A percentile compares a stretch with the other conserved stretches of the same genome.
Conservation (phyloP, 1,140 invertebrate species). For the Leptopilina clavipes region DNA sequence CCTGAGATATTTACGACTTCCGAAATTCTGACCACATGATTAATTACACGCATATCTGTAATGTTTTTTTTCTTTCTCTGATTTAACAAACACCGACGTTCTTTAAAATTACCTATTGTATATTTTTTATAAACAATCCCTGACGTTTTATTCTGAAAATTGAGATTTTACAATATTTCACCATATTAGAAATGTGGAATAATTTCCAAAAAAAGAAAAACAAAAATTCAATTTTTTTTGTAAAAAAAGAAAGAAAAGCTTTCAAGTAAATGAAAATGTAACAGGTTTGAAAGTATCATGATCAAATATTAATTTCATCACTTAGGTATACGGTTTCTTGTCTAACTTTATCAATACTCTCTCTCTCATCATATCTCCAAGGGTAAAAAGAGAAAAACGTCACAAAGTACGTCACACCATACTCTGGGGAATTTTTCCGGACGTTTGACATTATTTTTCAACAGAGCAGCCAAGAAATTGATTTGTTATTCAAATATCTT, state of each 20-base stretch:
- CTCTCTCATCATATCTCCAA: background rate
- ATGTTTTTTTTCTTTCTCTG: background rate
- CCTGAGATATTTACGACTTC: slow-evolving; percentile 11
- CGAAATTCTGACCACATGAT: slow-evolving; percentile 1
- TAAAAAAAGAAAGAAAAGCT: background rate
- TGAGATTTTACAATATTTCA: too few species aligned
- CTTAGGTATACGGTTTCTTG: slow-evolving; percentile 7
- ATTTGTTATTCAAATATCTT: slow-evolving; percentile 62
- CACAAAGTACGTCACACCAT: background rate
- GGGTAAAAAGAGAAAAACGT: background rate
- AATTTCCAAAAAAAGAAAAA: too few species aligned
- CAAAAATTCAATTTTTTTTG: too few species aligned
- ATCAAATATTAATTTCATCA: slow-evolving; percentile 15
- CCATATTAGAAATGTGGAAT: too few species aligned
- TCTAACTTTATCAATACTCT: slow-evolving; percentile 2
- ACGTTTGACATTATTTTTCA: slow-evolving; percentile 22
- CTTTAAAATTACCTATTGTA: too few species aligned
- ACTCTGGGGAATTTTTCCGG: slow-evolving; percentile 8
- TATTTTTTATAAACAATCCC: too few species aligned
- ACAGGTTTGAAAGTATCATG: slow-evolving; percentile 4
- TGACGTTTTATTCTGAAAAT: too few species aligned
- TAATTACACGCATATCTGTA: background rate
- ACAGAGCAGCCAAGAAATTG: slow-evolving; percentile 32
- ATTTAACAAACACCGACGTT: background rate
- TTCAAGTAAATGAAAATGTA: slow-evolving; percentile 10